A percentile compares a stretch with the other conserved stretches of the same genome.
Conservation (phyloP, 1,140 invertebrate genomes). For the Bombus pascuorum region DNA sequence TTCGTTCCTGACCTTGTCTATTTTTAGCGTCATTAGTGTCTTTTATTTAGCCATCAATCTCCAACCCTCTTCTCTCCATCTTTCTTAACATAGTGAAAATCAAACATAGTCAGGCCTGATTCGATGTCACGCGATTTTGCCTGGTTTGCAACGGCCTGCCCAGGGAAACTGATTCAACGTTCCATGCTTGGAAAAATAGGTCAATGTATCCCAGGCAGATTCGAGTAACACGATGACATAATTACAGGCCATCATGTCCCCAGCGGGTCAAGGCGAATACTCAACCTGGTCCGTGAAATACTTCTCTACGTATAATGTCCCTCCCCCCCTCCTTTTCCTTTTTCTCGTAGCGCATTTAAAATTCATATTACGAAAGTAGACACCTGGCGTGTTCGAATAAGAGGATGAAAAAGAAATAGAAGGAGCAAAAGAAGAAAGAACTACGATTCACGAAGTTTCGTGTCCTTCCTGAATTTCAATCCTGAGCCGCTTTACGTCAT, state of each 20-base stretch:
- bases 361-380: not conserved
- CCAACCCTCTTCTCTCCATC: not conserved
- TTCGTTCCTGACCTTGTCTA: conserved; percentile 47
- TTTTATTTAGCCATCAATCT: conserved; percentile 23
- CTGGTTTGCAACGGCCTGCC: not conserved
- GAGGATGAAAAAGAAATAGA: conserved; percentile 4
- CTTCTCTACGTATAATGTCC: not conserved
- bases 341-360: not conserved
- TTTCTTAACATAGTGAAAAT: too few species aligned
- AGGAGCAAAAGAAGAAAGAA: not conserved
- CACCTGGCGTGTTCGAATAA: not conserved
- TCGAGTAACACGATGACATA: conserved; percentile 38
- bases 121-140: not conserved
- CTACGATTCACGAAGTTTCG: conserved; percentile 17
- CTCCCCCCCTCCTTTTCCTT: too few species aligned
- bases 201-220: conserved; percentile 25
- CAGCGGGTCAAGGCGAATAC: conserved; percentile 37
- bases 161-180: conserved; percentile 4
- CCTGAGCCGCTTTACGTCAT: conserved; percentile 45
- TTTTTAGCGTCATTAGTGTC: conserved; percentile 38
- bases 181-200: conserved; percentile 27
- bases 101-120: not conserved
- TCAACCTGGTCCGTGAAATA: conserved; percentile 16
- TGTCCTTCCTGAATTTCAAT: conserved; percentile 65
- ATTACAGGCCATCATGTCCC: conserved; percentile 26